Evolutionary conservation across 2,797 vertebrate genomes (phyloP).

Genomic region (Neosalanx taihuensis): DNA sequence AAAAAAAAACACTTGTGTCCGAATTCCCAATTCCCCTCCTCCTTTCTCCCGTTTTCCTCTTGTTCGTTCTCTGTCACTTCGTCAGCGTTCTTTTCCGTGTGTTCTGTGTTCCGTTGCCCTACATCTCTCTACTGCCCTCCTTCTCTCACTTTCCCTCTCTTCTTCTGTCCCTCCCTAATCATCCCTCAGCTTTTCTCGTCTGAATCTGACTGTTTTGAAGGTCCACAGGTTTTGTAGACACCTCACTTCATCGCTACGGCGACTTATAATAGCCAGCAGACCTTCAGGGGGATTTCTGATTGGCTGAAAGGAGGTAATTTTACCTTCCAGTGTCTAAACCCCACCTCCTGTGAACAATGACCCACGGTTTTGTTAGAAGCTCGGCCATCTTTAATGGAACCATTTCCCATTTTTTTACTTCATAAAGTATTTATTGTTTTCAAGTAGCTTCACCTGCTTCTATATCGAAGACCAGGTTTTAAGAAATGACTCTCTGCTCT

Average conservation of each 20-base stretch:
- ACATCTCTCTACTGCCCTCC: background rate
- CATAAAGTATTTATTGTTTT: background rate
- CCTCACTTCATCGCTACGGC: background rate
- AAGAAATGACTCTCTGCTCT: background rate
- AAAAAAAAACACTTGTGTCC: background rate
- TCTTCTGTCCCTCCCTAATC: background rate
- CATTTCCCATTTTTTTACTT: slow-evolving; percentile 1
- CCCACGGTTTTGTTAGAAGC: slow-evolving; percentile 3
- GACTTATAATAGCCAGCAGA: slow-evolving; percentile 56
- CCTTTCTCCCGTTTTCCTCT: background rate
- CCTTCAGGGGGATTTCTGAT: slow-evolving; percentile 42
- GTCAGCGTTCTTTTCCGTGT: background rate
- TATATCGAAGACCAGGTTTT: background rate
- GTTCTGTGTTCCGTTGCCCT: background rate
- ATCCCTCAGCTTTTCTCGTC: background rate
- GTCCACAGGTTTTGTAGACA: too few species aligned
- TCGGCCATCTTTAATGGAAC: slow-evolving; percentile 27
- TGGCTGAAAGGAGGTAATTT: slow-evolving; percentile 46
- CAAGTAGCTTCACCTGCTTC: background rate
- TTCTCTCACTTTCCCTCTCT: background rate
- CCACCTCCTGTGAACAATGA: slow-evolving; percentile 5
- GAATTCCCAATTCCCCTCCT: background rate
- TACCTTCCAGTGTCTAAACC: slow-evolving; percentile 41
- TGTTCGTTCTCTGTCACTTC: background rate
- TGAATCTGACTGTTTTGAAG: too few species aligned